Conservation (phyloP, 2,797 vertebrate genomes). For the Brotogeris chrysoptera region DNA sequence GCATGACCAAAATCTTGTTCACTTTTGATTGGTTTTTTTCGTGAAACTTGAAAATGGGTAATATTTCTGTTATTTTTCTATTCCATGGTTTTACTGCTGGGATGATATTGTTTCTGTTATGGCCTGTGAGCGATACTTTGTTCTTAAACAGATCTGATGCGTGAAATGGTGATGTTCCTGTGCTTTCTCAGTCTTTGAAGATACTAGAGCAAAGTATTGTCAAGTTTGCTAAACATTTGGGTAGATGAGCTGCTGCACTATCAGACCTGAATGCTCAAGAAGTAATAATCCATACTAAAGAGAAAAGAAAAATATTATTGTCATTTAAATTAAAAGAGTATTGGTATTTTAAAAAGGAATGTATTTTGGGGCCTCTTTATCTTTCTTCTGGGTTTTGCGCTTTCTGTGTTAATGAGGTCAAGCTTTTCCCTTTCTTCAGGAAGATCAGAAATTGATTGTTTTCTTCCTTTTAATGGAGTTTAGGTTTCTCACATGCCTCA, state of each 20-base stretch:
- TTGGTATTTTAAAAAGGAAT: background rate
- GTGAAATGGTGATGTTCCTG: conserved; percentile 1
- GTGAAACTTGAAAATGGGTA: background rate
- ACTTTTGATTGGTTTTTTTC: background rate
- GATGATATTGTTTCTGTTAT: conserved; percentile 31
- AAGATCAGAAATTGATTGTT: background rate
- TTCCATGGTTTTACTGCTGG: background rate
- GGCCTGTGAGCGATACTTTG: background rate
- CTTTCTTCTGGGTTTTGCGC: background rate
- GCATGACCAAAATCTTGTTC: background rate
- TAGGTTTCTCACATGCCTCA: background rate
- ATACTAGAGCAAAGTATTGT: background rate
- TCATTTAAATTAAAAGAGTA: background rate
- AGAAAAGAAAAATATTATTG: background rate
- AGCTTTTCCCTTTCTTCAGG: background rate
- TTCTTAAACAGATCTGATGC: conserved; percentile 25
- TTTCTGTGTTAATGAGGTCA: background rate
- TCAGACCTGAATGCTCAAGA: background rate
- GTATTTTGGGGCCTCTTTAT: background rate
- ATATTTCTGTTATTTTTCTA: background rate
- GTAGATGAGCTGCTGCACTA: background rate
- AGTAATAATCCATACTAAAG: background rate
- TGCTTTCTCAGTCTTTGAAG: background rate
- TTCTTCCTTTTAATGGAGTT: background rate
- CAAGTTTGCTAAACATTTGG: background rate